A percentile compares a stretch with the other conserved stretches of the same genome.
phyloP scores from a whole-genome alignment of 2,113 vertebrate genomes.

The Colistium nudipinnis region DNA sequence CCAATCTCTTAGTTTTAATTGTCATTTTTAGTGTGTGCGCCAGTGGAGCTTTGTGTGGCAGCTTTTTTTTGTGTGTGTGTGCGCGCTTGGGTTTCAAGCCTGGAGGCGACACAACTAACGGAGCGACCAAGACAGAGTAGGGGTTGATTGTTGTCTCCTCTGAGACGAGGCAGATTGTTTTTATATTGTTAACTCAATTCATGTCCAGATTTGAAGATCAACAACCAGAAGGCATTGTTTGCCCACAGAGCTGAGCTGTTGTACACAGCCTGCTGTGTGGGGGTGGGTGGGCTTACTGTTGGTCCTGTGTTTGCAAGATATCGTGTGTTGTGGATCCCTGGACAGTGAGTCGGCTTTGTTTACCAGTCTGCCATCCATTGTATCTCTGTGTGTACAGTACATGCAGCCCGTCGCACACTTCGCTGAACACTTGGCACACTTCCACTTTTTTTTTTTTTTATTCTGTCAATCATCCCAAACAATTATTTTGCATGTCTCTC shows the following conservation, averaged over 20 bases:
- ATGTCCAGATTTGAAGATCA: constrained; percentile 34
- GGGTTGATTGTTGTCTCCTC: background rate
- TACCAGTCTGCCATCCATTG: constrained; percentile 46
- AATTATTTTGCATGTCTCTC: constrained; percentile 51
- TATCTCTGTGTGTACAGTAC: constrained; percentile 55
- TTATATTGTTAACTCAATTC: constrained; percentile 39
- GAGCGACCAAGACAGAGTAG: constrained; percentile 4
- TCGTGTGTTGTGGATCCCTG: constrained; percentile 31
- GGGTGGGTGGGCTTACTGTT: constrained; percentile 6
- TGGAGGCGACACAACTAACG: constrained; percentile 13
- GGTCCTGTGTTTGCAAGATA: constrained; percentile 58
- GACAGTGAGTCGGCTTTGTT: constrained; percentile 45
- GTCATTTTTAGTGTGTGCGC: constrained; percentile 24
- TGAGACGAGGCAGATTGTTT: constrained; percentile 31
- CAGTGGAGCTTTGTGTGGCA: background rate
- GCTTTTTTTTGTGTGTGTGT: background rate
- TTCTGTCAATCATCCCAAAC: constrained; percentile 54
- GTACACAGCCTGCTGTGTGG: constrained; percentile 18
- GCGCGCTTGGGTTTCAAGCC: background rate
- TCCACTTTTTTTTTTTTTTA: constrained; percentile 8
- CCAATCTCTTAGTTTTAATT: constrained; percentile 20
- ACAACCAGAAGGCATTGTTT: constrained; percentile 45
- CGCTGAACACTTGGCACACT: constrained; percentile 9
- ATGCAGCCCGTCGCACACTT: constrained; percentile 11
- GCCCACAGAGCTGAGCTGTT: constrained; percentile 26